phyloP scores from a whole-genome alignment of 37 sponge, comb jelly and placozoan species.

The Sycon ciliatum region DNA sequence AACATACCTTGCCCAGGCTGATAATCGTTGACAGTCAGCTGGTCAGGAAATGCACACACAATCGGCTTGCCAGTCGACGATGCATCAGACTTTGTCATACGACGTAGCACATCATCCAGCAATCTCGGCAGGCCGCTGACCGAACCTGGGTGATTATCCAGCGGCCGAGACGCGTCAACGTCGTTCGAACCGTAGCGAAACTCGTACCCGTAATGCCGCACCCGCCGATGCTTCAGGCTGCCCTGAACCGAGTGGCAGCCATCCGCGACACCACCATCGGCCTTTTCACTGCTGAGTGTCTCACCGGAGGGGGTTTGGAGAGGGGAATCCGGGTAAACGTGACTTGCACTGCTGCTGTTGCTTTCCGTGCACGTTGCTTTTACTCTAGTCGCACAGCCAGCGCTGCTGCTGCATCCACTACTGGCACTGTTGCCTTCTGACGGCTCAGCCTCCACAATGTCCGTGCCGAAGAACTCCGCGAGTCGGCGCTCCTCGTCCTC shows the following conservation, averaged over 20 bases:
- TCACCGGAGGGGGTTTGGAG: too few relatives aligned
- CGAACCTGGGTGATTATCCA: slow-evolving; percentile 49
- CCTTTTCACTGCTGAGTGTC: too few relatives aligned
- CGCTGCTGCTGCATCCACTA: not conserved
- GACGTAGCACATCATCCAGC: slow-evolving; percentile 25
- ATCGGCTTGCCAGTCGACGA: too few relatives aligned
- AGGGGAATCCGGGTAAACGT: not conserved
- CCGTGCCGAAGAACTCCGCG: slow-evolving; percentile 22
- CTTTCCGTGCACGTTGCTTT: not conserved
- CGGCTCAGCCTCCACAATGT: not conserved
- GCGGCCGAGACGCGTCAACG: slow-evolving; percentile 57
- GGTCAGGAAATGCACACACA: slow-evolving; percentile 59
- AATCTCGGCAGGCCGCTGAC: slow-evolving; percentile 54
- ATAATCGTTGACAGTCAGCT: slow-evolving; percentile 82
- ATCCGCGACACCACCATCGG: too few relatives aligned
- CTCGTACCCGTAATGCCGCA: slow-evolving; percentile 78
- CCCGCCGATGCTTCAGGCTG: slow-evolving; percentile 48
- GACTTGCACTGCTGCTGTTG: not conserved
- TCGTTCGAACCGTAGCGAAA: slow-evolving; percentile 64
- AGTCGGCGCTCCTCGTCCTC: slow-evolving; percentile 36
- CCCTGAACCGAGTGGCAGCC: not conserved
- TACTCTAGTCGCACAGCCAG: not conserved
- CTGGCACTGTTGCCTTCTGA: not conserved
- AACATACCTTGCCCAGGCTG: slow-evolving; percentile 71
- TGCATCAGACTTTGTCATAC: slow-evolving; percentile 26